Percentiles rank a stretch among this genome's conserved stretches.
Evolutionary conservation across 1,140 invertebrate species (phyloP).

Genomic region (Orchestia grillus): DNA sequence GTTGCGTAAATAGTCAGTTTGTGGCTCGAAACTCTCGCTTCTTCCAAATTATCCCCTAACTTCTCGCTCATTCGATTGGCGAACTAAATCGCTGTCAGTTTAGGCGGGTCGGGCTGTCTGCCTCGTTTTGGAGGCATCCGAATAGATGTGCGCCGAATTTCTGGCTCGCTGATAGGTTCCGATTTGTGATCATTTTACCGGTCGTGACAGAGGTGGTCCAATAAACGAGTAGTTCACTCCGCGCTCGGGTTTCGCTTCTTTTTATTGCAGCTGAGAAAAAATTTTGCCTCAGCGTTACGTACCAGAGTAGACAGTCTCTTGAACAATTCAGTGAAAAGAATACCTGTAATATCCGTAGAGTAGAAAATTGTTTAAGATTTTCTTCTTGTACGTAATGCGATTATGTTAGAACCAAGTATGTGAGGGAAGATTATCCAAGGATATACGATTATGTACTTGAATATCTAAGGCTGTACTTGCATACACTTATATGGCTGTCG

Average conservation of each 20-base stretch:
- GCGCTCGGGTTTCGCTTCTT: background rate
- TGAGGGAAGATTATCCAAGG: no score
- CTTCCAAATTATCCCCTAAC: constrained; percentile 48
- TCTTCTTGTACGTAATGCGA: no score
- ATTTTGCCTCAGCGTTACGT: background rate
- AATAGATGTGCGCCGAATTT: background rate
- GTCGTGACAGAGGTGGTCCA: background rate
- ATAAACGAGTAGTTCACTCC: background rate
- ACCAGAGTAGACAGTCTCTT: background rate
- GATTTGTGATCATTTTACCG: background rate
- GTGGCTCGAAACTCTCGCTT: constrained; percentile 51
- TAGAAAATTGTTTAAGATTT: no score
- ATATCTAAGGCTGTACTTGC: no score
- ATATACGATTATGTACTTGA: no score
- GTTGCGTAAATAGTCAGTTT: constrained; percentile 43
- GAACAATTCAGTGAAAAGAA: no score
- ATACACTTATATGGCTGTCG: no score
- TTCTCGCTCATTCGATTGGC: constrained; percentile 33
- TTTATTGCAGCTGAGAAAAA: background rate
- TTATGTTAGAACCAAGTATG: no score
- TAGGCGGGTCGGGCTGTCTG: background rate
- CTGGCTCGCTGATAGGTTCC: background rate
- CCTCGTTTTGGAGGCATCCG: background rate
- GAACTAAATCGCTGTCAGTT: constrained; percentile 31
- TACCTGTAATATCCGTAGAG: no score